Base-by-base conservation (phyloP, 2,888 invertebrate species). In the Trichogramma evanescens region DNA sequence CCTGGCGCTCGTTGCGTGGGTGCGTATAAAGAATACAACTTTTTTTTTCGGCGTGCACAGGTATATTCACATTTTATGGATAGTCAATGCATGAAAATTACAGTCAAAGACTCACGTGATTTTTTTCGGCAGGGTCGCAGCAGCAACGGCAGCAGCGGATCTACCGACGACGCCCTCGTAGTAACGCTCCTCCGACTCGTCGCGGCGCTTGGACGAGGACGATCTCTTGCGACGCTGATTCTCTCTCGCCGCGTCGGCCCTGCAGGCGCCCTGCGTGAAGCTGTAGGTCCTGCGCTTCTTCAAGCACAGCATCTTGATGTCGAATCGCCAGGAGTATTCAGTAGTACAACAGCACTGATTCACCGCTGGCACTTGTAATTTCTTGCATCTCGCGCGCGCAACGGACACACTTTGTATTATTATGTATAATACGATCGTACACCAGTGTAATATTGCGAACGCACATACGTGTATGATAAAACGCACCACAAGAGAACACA, bases 271-370 rank as follows among this genome's bases (percentile, higher is more conserved):
- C 66, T 71, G 74, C 59, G 72, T 73, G 68, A 74, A 74, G 63
- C 73, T 74, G 67, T 74, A 74, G 54, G 73, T 74, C 50, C 72
- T 68, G n/a, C 74, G 65, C 58, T 74, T 74, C 66, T 72, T 74
- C 54, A 74, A 61, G 64, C 74, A 74, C 69, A 74, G 62, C 74
- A 74, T 74, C 63, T 66, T 69, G 6, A 13, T 4, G n/a, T n/a
- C 10, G 48, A 6, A 2, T 6, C 41, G 44, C 40, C 46, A 50
- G 48, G 39, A 45, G 52, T 6, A 1, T 26, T 26, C 26, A 26
- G 26, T 2, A 26, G 26, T 26, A 26, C 3, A 26, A 26, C 26
- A 26, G 26, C 26, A 26, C 26, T 26, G 26, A 26, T 26, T 26
- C 26, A 26, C 26, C 26, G 26, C 26, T 26, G 26, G 26, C 26